Evolutionary conservation across 2,797 vertebrate species (phyloP).

Genomic region (Clarias platycephalus): DNA sequence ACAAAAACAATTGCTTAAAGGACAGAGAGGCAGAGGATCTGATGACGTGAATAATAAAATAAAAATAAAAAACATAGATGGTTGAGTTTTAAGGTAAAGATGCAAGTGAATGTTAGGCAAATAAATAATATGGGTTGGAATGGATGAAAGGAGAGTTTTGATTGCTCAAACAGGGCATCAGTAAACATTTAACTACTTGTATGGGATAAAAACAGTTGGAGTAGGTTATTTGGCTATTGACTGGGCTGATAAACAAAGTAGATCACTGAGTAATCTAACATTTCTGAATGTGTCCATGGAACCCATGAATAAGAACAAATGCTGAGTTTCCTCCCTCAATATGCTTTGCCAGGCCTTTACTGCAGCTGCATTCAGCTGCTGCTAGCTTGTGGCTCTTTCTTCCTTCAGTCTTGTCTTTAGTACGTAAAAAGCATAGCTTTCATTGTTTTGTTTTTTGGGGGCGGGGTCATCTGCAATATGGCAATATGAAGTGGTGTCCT

Average conservation of each 20-base stretch:
- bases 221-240: background rate
- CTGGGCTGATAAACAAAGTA: background rate
- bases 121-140: background rate
- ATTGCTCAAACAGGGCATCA: background rate
- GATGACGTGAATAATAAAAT: background rate
- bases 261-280: background rate
- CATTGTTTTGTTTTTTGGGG: too few species aligned
- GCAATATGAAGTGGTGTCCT: too few species aligned
- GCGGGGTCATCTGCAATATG: too few species aligned
- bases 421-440: too few species aligned
- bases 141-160: background rate
- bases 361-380: too few species aligned
- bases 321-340: too few species aligned
- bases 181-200: background rate
- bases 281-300: background rate
- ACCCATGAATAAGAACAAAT: too few species aligned
- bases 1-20: slow-evolving; percentile 3
- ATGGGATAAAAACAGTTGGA: background rate
- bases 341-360: too few species aligned
- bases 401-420: too few species aligned
- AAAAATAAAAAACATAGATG: background rate
- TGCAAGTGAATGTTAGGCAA: background rate
- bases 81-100: background rate
- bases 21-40: slow-evolving; percentile 21
- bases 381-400: too few species aligned